Evolutionary conservation across 2,113 vertebrate species (phyloP), one percentile per base, ranked within the genome.

Genomic region (Pseudonaja textilis): DNA sequence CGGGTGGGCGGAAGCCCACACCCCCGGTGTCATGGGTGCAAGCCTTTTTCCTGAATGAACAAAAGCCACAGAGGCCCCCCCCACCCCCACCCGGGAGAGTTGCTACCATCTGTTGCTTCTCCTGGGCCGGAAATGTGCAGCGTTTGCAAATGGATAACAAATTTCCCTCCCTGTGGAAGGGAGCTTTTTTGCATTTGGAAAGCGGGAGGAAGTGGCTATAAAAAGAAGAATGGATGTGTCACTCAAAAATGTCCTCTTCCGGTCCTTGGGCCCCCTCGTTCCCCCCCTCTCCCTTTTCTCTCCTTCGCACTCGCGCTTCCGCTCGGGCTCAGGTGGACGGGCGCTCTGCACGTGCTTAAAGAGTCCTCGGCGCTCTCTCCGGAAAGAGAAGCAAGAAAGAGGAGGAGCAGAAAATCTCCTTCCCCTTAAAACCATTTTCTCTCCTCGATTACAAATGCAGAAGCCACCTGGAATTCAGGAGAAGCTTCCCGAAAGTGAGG

Each of bases 171-270:
- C 29, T 59, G 55, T 11, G 1, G 2, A 57, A 47, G 3, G 10
- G 2, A 59, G 50, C 55, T 39, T 54, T 39, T 54, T 26, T 85
- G 45, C 55, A 81, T 91, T 89, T 85, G 45, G 64, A 89, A 89
- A n/a, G 6, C 45, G 3, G 34, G 16, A 92, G 92, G 92, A 92
- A 92, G 85, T 14, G 20, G 92, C 88, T 92, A 92, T 92, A 89
- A 92, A 92, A 92, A 89, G 88, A 89, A 85, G 42, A 88, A 89
- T 42, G 39, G 91, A 88, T 52, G 16, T 50, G 14, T 57, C 54
- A 5, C 42, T 81, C 64, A 50, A 57, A 45, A 89, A 59, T 3
- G 64, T 54, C 56, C 54, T 23, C 61, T 57, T 52, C 11, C 18
- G 16, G 14, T 50, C 39, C 25, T 10, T 12, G 57, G 22, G 18